Percentiles rank a stretch among this genome's conserved stretches.
These are phyloP conservation scores for Heliconius eleuchia DNA, from an alignment of 1,140 invertebrate species.

Conservation along the genomic window DNA sequence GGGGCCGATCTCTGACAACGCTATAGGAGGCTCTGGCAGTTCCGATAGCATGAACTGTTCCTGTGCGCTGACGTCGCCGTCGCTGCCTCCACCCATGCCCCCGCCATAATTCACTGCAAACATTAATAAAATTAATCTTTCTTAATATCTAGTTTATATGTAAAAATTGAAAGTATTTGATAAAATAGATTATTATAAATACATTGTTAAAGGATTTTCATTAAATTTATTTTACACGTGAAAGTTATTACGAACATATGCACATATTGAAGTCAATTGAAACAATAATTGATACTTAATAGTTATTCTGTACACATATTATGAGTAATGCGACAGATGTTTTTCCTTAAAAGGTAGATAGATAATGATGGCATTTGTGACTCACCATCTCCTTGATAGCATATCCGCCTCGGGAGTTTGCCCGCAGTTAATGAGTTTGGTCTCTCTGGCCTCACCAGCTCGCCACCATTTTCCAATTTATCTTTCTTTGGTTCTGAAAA, in stretches of 20 bases:
- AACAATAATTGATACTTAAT: not conserved
- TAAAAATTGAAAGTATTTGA: not conserved
- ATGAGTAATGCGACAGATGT: slow-evolving; percentile 16
- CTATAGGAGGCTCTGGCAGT: slow-evolving; percentile 94
- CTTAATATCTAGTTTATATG: not conserved
- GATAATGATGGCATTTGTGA: slow-evolving; percentile 42
- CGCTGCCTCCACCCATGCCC: slow-evolving; percentile 55
- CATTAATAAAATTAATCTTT: not conserved
- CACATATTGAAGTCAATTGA: no score
- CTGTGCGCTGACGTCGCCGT: slow-evolving; percentile 70
- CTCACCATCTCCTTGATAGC: slow-evolving; percentile 88
- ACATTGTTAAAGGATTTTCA: no score
- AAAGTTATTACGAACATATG: no score
- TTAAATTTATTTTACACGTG: no score
- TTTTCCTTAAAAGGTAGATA: slow-evolving; percentile 34
- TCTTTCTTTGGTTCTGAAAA: slow-evolving; percentile 94
- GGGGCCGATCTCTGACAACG: slow-evolving; percentile 94
- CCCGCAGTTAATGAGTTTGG: slow-evolving; percentile 88
- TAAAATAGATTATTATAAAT: not conserved
- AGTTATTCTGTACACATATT: not conserved
- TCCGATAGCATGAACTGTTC: slow-evolving; percentile 88
- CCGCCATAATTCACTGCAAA: slow-evolving; percentile 31
- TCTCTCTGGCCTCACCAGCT: slow-evolving; percentile 82
- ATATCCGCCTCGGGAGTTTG: slow-evolving; percentile 87
- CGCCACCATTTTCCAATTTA: slow-evolving; percentile 89